These are phyloP conservation scores for Anthopleura xanthogrammica DNA, from an alignment of 92 coral and sea anemone genomes.

Conservation along the genomic window DNA sequence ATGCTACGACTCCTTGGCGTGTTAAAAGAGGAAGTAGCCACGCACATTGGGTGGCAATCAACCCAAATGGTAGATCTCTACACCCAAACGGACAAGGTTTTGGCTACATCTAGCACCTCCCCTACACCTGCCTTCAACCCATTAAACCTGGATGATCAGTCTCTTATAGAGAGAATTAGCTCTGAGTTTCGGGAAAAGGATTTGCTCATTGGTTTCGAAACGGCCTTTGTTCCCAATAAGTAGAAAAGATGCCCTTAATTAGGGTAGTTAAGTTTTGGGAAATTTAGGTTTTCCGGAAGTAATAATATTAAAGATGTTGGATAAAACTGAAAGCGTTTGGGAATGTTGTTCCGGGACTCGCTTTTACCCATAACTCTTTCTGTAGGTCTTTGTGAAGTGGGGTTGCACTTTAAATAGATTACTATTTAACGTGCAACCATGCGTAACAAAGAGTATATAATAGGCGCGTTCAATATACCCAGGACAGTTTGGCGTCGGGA, in stretches of 20 bases:
- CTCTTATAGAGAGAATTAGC: neutral
- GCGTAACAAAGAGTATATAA: too few species aligned
- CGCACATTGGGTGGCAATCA: slow-evolving; percentile 46
- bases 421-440: too few species aligned
- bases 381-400: too few species aligned
- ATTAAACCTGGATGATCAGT: neutral
- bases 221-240: neutral
- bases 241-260: neutral
- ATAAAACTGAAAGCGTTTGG: too few species aligned
- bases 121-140: neutral
- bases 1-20: slow-evolving; percentile 46
- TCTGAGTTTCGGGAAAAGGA: neutral
- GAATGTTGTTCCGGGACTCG: too few species aligned
- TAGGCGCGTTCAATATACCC: too few species aligned
- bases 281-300: too few species aligned
- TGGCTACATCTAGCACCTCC: neutral
- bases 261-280: neutral
- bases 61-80: slow-evolving; percentile 45
- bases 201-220: neutral
- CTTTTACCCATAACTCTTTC: too few species aligned
- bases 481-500: neutral
- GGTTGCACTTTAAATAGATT: too few species aligned
- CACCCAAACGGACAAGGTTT: slow-evolving; percentile 9
- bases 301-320: too few species aligned
- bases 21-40: slow-evolving; percentile 40